These are phyloP conservation scores for Cephus runcator DNA, from an alignment of 2,888 invertebrate species.

Conservation along the genomic window DNA sequence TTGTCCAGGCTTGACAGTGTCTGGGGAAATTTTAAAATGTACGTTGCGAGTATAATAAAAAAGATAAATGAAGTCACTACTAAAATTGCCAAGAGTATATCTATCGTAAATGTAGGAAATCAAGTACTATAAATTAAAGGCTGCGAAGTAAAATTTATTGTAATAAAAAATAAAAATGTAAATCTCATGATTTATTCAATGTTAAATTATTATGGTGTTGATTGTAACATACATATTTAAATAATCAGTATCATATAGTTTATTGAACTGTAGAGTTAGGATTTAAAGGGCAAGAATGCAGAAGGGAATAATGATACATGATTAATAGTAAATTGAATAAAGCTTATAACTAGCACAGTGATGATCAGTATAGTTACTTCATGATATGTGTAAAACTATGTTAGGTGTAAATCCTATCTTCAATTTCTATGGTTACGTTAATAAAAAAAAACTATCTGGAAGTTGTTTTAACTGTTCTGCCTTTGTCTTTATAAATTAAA, in stretches of 20 bases:
- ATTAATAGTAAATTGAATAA: conserved; percentile 15
- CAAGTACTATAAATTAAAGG: conserved; percentile 35
- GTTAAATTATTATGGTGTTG: conserved; percentile 37
- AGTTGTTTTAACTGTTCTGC: no score
- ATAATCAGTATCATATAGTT: not conserved
- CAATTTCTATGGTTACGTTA: no score
- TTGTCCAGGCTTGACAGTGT: not conserved
- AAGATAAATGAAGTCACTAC: conserved; percentile 26
- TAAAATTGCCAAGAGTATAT: conserved; percentile 31
- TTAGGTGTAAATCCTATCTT: no score
- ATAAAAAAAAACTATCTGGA: no score
- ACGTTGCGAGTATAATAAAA: conserved; percentile 2
- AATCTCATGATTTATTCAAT: conserved; percentile 33
- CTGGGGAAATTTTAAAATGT: not conserved
- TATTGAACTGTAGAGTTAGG: not conserved
- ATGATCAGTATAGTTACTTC: no score
- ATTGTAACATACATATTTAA: conserved; percentile 15
- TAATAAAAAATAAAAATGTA: conserved; percentile 30
- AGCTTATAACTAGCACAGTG: not conserved
- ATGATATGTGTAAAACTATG: no score
- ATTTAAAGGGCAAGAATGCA: not conserved
- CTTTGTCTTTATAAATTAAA: no score
- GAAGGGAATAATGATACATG: conserved; percentile 23
- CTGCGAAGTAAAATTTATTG: conserved; percentile 37
- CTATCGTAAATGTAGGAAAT: conserved; percentile 33